These are phyloP conservation scores for Drosophila engyochracea DNA, from an alignment of 2,888 invertebrate genomes.

Conservation along the genomic window DNA sequence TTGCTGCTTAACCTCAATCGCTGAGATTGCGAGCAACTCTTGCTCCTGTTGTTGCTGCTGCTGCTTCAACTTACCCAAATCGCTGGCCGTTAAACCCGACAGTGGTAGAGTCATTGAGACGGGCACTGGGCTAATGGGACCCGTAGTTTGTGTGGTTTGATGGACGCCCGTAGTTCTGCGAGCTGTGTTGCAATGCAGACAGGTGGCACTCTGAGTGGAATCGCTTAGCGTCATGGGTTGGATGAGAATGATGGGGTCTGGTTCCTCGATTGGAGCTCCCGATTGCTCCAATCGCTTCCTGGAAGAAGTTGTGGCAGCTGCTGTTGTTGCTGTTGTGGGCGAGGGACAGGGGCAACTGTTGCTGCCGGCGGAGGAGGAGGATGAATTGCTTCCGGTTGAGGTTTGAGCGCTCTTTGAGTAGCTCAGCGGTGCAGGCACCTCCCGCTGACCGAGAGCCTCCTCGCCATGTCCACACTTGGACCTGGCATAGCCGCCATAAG, in stretches of 20 bases:
- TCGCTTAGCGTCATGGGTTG: conserved; percentile 17
- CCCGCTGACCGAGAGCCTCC: conserved; percentile 8
- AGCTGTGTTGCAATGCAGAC: conserved; percentile 84
- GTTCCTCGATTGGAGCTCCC: neutral
- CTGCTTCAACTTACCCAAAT: conserved; percentile 3
- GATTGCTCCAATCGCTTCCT: conserved; percentile 18
- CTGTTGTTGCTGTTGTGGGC: conserved; percentile 11
- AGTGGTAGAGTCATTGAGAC: conserved; percentile 74
- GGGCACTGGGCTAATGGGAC: conserved; percentile 85
- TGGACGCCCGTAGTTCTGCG: conserved; percentile 85
- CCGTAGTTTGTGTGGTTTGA: conserved; percentile 86
- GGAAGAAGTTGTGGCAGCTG: neutral
- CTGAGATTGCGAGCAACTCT: neutral
- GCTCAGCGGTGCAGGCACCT: conserved; percentile 12
- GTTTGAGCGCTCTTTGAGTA: conserved; percentile 52
- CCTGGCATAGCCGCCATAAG: conserved; percentile 76
- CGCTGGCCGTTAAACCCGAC: conserved; percentile 19
- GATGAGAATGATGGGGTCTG: conserved; percentile 68
- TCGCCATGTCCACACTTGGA: conserved; percentile 83
- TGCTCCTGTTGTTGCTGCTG: conserved; percentile 9
- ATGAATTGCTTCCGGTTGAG: conserved; percentile 30
- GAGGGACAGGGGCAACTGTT: conserved; percentile 50
- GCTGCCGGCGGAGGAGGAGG: conserved; percentile 12
- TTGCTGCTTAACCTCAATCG: conserved; percentile 17
- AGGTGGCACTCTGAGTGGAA: conserved; percentile 69